phyloP scores from a whole-genome alignment of 2,113 vertebrate genomes.

The Pseudopipra pipra region DNA sequence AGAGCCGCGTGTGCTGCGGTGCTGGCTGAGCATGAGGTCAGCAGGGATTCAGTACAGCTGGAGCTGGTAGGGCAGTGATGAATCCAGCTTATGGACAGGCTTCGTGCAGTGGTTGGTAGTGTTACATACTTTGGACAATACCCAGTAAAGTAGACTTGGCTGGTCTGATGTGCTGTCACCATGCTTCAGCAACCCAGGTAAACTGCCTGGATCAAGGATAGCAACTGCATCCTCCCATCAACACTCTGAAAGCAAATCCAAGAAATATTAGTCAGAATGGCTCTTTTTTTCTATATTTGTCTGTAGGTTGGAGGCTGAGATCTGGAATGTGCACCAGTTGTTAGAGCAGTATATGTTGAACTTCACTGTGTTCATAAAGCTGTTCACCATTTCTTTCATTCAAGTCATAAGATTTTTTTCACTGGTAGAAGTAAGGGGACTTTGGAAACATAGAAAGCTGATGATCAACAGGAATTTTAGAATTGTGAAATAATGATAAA shows the following conservation, averaged over 20 bases:
- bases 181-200: background rate
- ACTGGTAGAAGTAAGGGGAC: background rate
- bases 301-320: background rate
- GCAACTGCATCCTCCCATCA: fast-evolving
- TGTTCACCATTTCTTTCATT: background rate
- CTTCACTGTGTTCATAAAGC: background rate
- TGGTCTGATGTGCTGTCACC: background rate
- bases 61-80: background rate
- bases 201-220: background rate
- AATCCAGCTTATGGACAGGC: background rate
- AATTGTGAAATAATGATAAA: background rate
- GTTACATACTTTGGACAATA: background rate
- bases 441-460: background rate
- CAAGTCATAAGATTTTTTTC: background rate
- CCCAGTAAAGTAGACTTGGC: background rate
- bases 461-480: background rate
- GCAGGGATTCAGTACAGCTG: background rate
- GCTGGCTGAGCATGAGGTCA: background rate
- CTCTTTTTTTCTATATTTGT: background rate
- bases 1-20: fast-evolving
- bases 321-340: background rate
- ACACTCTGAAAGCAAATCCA: background rate
- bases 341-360: background rate
- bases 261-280: background rate
- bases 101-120: fast-evolving